Evolutionary conservation across 2,113 vertebrate genomes (phyloP).

Genomic region (Dasyornis broadbenti): DNA sequence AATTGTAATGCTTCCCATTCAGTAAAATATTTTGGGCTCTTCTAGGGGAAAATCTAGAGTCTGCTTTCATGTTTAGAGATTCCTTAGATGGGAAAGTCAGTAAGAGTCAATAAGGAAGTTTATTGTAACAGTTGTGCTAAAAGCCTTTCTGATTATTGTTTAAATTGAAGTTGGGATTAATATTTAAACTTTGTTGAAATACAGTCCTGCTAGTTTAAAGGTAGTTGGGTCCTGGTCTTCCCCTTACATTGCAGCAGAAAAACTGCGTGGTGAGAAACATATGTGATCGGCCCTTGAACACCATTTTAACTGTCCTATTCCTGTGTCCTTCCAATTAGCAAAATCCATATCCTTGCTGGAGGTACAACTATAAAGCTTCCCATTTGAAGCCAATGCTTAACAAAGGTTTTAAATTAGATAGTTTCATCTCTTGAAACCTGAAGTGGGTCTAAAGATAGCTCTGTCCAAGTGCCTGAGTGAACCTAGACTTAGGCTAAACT

Average conservation of each 20-base stretch:
- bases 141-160: background rate
- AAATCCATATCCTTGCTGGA: background rate
- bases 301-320: background rate
- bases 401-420: background rate
- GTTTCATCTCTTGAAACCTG: background rate
- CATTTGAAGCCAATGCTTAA: background rate
- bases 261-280: background rate
- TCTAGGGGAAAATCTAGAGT: background rate
- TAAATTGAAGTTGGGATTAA: background rate
- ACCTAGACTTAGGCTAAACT: background rate
- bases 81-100: background rate
- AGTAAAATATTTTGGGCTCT: background rate
- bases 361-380: background rate
- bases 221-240: background rate
- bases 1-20: background rate
- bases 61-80: background rate
- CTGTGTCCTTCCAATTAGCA: background rate
- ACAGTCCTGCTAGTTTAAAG: background rate
- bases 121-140: background rate
- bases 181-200: background rate
- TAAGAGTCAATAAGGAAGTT: background rate
- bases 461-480: background rate
- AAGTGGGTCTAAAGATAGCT: background rate
- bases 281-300: rapidly evolving
- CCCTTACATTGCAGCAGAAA: background rate